These are phyloP conservation scores for Ifrita kowaldi DNA, from an alignment of 2,113 vertebrate genomes.

Conservation along the genomic window DNA sequence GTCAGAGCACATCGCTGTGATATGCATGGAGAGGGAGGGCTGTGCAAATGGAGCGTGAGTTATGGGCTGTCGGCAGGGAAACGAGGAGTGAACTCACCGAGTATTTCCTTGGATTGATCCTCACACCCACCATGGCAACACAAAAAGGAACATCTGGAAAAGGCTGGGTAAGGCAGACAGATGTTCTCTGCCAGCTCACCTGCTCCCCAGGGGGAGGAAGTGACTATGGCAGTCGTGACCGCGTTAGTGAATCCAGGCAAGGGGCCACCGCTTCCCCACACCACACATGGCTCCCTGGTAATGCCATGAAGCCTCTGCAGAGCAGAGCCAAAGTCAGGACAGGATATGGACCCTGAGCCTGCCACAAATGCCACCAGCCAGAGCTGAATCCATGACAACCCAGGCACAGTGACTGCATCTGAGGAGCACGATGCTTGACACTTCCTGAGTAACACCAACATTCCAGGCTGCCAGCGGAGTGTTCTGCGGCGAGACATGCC, in stretches of 20 bases:
- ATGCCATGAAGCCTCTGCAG: rapidly evolving
- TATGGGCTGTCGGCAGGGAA: not conserved
- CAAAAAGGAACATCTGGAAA: conserved; percentile 41
- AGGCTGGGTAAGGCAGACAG: not conserved
- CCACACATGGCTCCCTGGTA: not conserved
- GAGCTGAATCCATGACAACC: conserved; percentile 48
- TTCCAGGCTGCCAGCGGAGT: not conserved
- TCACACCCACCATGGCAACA: not conserved
- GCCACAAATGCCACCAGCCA: not conserved
- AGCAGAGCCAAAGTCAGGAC: not conserved
- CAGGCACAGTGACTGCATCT: not conserved
- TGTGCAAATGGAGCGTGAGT: conserved; percentile 29
- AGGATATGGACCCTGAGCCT: not conserved
- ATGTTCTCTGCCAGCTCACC: not conserved
- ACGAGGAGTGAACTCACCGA: not conserved
- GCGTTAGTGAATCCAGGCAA: not conserved
- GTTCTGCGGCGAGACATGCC: not conserved
- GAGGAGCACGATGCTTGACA: not conserved
- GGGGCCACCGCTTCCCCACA: rapidly evolving
- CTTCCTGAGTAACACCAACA: not conserved
- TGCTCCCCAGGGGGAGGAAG: not conserved
- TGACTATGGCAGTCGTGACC: not conserved
- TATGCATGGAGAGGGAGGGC: not conserved
- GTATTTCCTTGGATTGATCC: conserved; percentile 10
- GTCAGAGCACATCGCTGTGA: not conserved